A percentile compares a stretch with the other conserved stretches of the same genome.
Conservation (phyloP, 2,888 invertebrate species). For the Amblyjoppa fuscipennis region DNA sequence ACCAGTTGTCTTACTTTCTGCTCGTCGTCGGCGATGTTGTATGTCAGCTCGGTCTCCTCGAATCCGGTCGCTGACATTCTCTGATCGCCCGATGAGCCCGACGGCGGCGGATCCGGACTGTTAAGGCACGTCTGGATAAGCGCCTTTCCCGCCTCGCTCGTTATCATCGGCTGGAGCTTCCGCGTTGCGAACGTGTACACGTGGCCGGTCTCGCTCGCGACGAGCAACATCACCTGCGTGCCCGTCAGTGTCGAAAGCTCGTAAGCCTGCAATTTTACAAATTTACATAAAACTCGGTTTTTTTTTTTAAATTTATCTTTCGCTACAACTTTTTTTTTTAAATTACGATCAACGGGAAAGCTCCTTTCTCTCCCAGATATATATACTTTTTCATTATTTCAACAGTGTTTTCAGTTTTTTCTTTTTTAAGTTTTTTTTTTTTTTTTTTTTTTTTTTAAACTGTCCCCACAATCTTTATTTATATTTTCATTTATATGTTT, state of each 20-base stretch:
- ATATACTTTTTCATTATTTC: too few species aligned
- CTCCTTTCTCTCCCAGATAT: too few species aligned
- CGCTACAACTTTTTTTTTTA: background rate
- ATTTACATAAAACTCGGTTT: background rate
- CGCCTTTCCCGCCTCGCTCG: slow-evolving; percentile 98
- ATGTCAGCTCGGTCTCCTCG: slow-evolving; percentile 99
- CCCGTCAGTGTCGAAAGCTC: slow-evolving; percentile 99
- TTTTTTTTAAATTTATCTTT: slow-evolving; percentile 3
- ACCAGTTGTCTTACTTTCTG: slow-evolving; percentile 99
- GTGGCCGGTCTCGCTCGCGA: slow-evolving; percentile 99
- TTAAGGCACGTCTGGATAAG: slow-evolving; percentile 99
- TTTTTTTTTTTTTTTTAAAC: too few species aligned
- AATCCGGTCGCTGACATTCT: slow-evolving; percentile 99
- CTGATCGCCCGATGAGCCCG: slow-evolving; percentile 91
- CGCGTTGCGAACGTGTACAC: slow-evolving; percentile 99
- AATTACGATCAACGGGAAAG: background rate
- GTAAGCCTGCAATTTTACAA: slow-evolving; percentile 92
- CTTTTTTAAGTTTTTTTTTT: too few species aligned
- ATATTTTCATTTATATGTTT: too few species aligned
- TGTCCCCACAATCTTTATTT: too few species aligned
- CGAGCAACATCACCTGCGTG: slow-evolving; percentile 99
- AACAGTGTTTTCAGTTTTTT: too few species aligned
- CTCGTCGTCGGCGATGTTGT: slow-evolving; percentile 97
- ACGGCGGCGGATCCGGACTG: slow-evolving; percentile 95
- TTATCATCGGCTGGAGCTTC: slow-evolving; percentile 99